A percentile compares a stretch with the other conserved stretches of the same genome.
These are phyloP conservation scores for Vireo altiloquus DNA, from an alignment of 2,113 vertebrate species.

Conservation along the genomic window DNA sequence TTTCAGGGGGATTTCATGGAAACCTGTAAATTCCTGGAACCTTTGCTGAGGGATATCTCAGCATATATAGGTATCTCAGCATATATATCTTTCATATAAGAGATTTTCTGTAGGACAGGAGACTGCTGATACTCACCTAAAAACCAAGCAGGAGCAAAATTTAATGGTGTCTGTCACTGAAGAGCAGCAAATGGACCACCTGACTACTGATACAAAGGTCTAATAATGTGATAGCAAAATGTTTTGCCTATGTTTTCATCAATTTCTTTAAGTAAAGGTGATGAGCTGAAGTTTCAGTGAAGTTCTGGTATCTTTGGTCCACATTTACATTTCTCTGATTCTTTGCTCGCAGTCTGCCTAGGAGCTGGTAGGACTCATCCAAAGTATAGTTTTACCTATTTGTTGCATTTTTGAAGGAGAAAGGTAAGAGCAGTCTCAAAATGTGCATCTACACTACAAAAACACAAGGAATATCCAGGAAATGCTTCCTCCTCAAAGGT, in stretches of 20 bases:
- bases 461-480: background rate
- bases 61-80: too few relatives aligned
- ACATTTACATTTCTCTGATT: background rate
- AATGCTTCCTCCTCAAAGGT: background rate
- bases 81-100: too few relatives aligned
- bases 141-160: background rate
- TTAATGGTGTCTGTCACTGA: background rate
- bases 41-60: background rate
- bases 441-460: background rate
- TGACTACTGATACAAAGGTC: background rate
- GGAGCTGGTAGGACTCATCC: background rate
- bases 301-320: background rate
- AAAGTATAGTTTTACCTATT: background rate
- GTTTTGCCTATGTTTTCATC: background rate
- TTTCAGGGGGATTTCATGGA: background rate
- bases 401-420: background rate
- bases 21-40: background rate
- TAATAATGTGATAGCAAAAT: background rate
- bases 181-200: background rate
- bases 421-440: background rate
- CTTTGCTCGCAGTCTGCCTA: background rate
- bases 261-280: background rate
- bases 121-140: background rate
- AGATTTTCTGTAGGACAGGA: background rate
- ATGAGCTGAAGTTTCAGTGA: background rate